These are phyloP conservation scores for Xenus cinereus DNA, from an alignment of 2,113 vertebrate genomes.

Conservation along the genomic window DNA sequence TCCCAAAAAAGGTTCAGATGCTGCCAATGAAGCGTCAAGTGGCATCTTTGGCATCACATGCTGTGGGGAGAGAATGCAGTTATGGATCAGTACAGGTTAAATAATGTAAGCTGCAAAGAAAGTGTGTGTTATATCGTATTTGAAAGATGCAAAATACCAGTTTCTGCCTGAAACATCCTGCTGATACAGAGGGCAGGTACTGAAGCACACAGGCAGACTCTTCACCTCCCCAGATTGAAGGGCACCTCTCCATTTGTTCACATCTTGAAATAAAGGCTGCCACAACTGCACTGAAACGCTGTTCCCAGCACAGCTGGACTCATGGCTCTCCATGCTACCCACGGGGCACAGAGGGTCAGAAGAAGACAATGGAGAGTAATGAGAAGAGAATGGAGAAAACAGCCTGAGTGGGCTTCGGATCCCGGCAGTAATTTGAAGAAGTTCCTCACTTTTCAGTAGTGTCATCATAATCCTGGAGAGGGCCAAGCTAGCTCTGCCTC, in stretches of 20 bases:
- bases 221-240: neutral
- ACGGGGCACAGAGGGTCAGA: neutral
- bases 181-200: neutral
- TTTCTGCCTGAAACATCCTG: neutral
- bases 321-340: neutral
- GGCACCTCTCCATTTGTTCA: neutral
- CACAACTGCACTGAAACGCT: neutral
- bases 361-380: neutral
- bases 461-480: neutral
- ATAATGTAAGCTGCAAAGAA: neutral
- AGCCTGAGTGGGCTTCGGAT: neutral
- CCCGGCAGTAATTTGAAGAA: neutral
- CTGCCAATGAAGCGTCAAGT: neutral
- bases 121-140: too few relatives aligned
- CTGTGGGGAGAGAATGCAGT: neutral
- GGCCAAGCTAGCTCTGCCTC: neutral
- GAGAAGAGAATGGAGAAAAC: neutral
- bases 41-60: neutral
- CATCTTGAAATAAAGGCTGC: neutral
- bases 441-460: neutral
- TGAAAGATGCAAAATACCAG: rapidly evolving
- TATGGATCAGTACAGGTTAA: neutral
- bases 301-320: neutral
- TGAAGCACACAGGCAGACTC: neutral
- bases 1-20: neutral